Evolutionary conservation across 1,140 invertebrate genomes (phyloP).

Genomic region (Drosophila melanogaster): Release_6_plus_ISO1_MT NT_037436.4:3741501-3742000

Average conservation of each 20-base stretch:
- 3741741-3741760: neutral
- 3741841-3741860: neutral
- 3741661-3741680: slow-evolving; percentile 51
- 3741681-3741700: slow-evolving; percentile 36
- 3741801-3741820: neutral
- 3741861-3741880: too few relatives aligned
- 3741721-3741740: slow-evolving; percentile 6
- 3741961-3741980: neutral
- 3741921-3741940: too few relatives aligned
- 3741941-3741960: too few relatives aligned
- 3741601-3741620: slow-evolving; percentile 12
- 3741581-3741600: slow-evolving; percentile 50
- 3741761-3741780: slow-evolving; percentile 5
- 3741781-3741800: neutral
- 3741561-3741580: slow-evolving; percentile 36
- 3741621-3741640: neutral
- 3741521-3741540: neutral
- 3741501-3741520: slow-evolving; percentile 10
- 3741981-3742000: slow-evolving; percentile 60
- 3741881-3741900: neutral
- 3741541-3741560: slow-evolving; percentile 24
- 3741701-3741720: slow-evolving; percentile 28
- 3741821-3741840: neutral
- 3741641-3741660: slow-evolving; percentile 44
- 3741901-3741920: too few relatives aligned